Evolutionary conservation across 2,888 invertebrate species (phyloP), one percentile per base, ranked within the genome.

Genomic region (Chrysolina haemoptera): DNA sequence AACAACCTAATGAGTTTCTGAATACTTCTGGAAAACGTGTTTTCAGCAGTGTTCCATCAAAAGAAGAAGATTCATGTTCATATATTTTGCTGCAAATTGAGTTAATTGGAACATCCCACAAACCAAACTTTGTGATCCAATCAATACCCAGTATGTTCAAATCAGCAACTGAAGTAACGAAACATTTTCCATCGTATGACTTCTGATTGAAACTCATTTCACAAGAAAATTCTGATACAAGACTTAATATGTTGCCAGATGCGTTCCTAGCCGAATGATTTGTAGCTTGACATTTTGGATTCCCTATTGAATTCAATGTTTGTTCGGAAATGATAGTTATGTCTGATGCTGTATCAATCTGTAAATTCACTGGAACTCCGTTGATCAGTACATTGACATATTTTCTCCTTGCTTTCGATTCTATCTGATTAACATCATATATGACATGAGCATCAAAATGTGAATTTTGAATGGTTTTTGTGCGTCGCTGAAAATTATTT

Each of bases 291-390:
- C 43, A 43, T 8, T 4, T 43, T 43, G 43, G 43, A 43, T 43
- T 43, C 8, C 10, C 43, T 43, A 14, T 4, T 14, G 43, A 43
- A 43, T 43, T 43, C 43, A 43, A 27, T 14, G 46, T 55, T 71
- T 66, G 48, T 71, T 66, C 68, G 0, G 35, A 50, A 12, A 73
- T 53, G 14, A 69, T 63, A 12, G 73, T 43, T 8, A 62, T 73
- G 20, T 63, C 68, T 16, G 68, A 68, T 46, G 68, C 69, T 68
- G 68, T 50, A 43, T 73, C 73, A 8, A 73, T 11, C 48, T 73
- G 73, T 43, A 73, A n/a, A 16, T 46, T 22, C 12, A 62, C n/a
- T 66, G 5, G 66, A 43, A 48, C n/a, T 18, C 16, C 48, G 48
- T 66, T 22, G 12, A 46, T 66, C 11, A 48, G 1, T 8, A 46